These are phyloP conservation scores for Bombus confusus DNA, from an alignment of 1,140 invertebrate species.

Conservation along the genomic window DNA sequence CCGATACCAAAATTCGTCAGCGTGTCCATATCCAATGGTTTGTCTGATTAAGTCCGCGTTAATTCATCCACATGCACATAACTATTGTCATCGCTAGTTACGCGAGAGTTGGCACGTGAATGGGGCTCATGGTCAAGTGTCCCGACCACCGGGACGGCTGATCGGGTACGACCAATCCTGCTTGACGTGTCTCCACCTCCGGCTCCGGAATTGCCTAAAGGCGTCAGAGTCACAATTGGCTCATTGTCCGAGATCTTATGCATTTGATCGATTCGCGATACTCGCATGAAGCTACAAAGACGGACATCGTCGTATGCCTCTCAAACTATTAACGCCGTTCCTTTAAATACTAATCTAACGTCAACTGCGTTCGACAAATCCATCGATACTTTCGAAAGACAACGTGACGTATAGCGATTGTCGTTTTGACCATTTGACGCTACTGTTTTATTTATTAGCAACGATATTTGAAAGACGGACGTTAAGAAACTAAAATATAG, in stretches of 20 bases:
- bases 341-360: background rate
- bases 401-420: too few relatives aligned
- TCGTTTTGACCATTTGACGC: too few relatives aligned
- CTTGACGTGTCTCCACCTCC: constrained; percentile 22
- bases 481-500: too few relatives aligned
- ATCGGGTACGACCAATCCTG: constrained; percentile 46
- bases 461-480: too few relatives aligned
- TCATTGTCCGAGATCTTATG: constrained; percentile 30
- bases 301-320: background rate
- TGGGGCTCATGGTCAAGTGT: constrained; percentile 47
- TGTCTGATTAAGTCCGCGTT: constrained; percentile 56
- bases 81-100: constrained; percentile 61
- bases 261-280: constrained; percentile 29
- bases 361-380: background rate
- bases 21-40: constrained; percentile 55
- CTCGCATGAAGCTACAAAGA: background rate
- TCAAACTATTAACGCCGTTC: background rate
- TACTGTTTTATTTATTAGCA: too few relatives aligned
- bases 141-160: constrained; percentile 31
- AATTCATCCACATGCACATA: constrained; percentile 60
- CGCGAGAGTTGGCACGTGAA: constrained; percentile 56
- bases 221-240: constrained; percentile 49
- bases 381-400: background rate
- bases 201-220: constrained; percentile 45
- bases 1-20: constrained; percentile 44